phyloP scores from a whole-genome alignment of 2,888 invertebrate species.

The Dione vanillae region DNA sequence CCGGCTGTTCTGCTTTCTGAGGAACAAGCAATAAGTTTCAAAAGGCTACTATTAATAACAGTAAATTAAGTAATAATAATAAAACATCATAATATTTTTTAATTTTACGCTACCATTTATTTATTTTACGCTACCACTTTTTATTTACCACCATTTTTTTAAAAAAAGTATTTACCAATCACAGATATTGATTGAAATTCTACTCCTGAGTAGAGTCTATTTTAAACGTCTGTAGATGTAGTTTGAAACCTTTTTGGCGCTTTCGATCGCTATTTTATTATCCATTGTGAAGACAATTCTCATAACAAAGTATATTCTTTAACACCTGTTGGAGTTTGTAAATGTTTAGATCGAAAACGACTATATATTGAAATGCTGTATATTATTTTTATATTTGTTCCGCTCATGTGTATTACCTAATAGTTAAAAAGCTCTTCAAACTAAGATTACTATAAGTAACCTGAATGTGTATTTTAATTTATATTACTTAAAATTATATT shows the following conservation, averaged over 20 bases:
- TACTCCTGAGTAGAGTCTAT: slow-evolving; percentile 2
- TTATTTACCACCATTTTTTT: neutral
- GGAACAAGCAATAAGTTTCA: too few relatives aligned
- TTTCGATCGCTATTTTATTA: slow-evolving; percentile 59
- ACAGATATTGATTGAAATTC: slow-evolving; percentile 10
- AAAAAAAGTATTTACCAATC: neutral
- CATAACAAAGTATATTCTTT: slow-evolving; percentile 41
- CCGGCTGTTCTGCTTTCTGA: too few relatives aligned
- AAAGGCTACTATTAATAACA: too few relatives aligned
- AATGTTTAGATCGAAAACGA: slow-evolving; percentile 18
- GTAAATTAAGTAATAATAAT: too few relatives aligned
- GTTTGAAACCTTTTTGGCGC: slow-evolving; percentile 72
- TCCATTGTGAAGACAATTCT: slow-evolving; percentile 63
- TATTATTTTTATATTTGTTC: neutral
- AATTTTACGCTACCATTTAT: too few relatives aligned
- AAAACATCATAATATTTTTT: neutral
- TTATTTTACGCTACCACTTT: too few relatives aligned
- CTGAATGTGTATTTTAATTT: too few relatives aligned
- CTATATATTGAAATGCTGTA: neutral
- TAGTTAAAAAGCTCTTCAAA: too few relatives aligned
- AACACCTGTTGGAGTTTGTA: slow-evolving; percentile 36
- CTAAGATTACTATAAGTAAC: too few relatives aligned
- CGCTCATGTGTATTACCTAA: neutral
- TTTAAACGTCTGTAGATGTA: slow-evolving; percentile 44
- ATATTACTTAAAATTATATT: too few relatives aligned